Base-by-base conservation (phyloP, 2,797 vertebrate genomes). In the Thaleichthys pacificus region DNA sequence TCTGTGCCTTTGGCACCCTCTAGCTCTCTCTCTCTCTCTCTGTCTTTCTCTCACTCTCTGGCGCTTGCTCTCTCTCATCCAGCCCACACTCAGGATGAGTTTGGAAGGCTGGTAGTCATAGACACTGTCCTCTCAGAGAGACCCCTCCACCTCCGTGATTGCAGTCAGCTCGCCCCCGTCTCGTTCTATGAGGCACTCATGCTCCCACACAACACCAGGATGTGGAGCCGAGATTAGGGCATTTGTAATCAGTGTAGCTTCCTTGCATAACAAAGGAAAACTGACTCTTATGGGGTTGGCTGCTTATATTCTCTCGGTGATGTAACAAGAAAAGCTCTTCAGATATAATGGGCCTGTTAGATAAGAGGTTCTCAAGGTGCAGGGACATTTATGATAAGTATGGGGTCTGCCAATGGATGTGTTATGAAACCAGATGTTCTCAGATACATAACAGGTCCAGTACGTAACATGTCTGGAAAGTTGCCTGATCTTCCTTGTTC, bases 171-270 rank as follows among this genome's bases (percentile, higher is more conserved):
- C 4, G 1, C 51, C 51, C 51, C 51, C 42, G 12, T 47, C 9
- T 14, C 9, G n/a, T n/a, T n/a, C 51, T 56, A 17, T n/a, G 6
- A 56, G 19, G 51, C 51, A n/a, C 51, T 56, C 51, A 8, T 0
- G 51, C 89, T 81, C 90, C 90, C 86, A 91, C 88, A 51, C 82
- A 72, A 49, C 82, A 72, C 72, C 7, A 82, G 66, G 72, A 83
- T 83, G 84, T 76, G 80, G 82, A 74, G 67, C 75, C 74, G 7
- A 38, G 68, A 77, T 79, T 84, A 74, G 69, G 80, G 83, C 85
- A 89, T 87, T 85, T 88, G 85, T 82, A 78, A 77, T n/a, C 81
- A 79, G 72, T 4, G 3, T 17, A 17, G 3, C 22, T 56, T 68
- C 61, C 68, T 90, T 91, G 80, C 77, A 75, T 89, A 91, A 91